Conservation (phyloP, 2,888 invertebrate genomes). For the Drosophila conformis region DNA sequence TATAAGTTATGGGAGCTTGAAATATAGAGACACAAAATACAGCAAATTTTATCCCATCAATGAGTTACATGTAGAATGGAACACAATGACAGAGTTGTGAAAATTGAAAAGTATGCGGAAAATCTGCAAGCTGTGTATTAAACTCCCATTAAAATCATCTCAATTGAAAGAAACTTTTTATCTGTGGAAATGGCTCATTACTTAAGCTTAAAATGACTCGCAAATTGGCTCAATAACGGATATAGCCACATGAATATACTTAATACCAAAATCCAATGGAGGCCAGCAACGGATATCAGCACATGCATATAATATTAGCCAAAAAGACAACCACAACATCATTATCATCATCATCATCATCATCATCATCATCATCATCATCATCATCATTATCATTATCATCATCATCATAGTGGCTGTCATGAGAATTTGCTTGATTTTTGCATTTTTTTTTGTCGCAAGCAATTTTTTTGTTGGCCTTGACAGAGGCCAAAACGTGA, state of each 20-base stretch:
- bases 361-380: constrained; percentile 35
- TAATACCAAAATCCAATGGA: constrained; percentile 11
- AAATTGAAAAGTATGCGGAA: not conserved
- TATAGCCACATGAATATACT: constrained; percentile 36
- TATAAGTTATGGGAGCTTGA: too few species aligned
- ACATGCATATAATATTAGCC: constrained; percentile 32
- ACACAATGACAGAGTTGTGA: not conserved
- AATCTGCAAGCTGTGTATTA: not conserved
- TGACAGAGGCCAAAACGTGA: constrained; percentile 63
- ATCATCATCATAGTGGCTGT: constrained; percentile 33
- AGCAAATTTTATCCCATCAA: not conserved
- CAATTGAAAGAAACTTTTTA: constrained; percentile 29
- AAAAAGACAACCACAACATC: constrained; percentile 39
- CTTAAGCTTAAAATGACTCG: constrained; percentile 23
- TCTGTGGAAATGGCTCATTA: constrained; percentile 24
- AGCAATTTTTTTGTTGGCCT: constrained; percentile 48
- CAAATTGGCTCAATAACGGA: constrained; percentile 55
- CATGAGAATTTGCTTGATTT: constrained; percentile 31
- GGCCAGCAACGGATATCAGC: not conserved
- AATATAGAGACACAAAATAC: too few species aligned
- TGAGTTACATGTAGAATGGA: not conserved
- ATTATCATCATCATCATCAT: constrained; percentile 35
- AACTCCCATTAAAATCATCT: constrained; percentile 4
- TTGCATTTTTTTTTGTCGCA: constrained; percentile 23
- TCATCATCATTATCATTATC: constrained; percentile 36